Base-by-base conservation (phyloP, 1,140 invertebrate species). In the Periplaneta americana region DNA sequence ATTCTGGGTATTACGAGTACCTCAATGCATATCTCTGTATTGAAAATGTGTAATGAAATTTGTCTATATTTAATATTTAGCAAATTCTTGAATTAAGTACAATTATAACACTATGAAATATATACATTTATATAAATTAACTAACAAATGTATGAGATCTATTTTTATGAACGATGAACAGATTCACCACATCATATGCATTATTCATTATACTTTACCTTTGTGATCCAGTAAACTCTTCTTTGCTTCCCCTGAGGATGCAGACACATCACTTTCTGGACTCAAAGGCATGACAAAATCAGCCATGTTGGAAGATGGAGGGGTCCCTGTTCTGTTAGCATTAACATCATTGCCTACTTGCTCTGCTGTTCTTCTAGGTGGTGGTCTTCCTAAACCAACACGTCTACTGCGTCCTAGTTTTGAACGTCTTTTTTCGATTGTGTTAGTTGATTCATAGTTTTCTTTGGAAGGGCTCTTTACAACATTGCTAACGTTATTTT, bases 191-290 rank as follows among this genome's bases (percentile, higher is more conserved):
- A 8, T 9, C 36, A 15, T 37, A 9, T 37, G 36, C 36, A 37
- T 9, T n/a, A 37, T 8, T 37, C 78, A 48, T 36, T 28, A 32
- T 36, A 78, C 32, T 5, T 57, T 34, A 74, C 48, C 48, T 57
- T 57, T 57, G 0, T 18, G 11, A n/a, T 57, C 15, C 4, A 57
- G 22, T n/a, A 57, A 4, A 37, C 33, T 5, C 37, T 39, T 75
- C 75, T 82, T 78, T 34, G 79, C 32, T 6, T 82, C 82, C 31
- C 82, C 82, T 22, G 82, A 82, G 3, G 86, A 86, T 2, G 86
- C 87, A 8, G 89, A 89, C 74, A 88, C 87, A 80, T 89, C 88
- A 81, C 88, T 89, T 76, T 89, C 88, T 37, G 89, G 88, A 83
- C 88, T 90, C 31, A 88, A 80, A 2, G 89, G 89, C 87, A 89